Percentiles rank a stretch among this genome's conserved stretches.
phyloP scores from a whole-genome alignment of 2,888 invertebrate species.

The Deroplatys truncata region DNA sequence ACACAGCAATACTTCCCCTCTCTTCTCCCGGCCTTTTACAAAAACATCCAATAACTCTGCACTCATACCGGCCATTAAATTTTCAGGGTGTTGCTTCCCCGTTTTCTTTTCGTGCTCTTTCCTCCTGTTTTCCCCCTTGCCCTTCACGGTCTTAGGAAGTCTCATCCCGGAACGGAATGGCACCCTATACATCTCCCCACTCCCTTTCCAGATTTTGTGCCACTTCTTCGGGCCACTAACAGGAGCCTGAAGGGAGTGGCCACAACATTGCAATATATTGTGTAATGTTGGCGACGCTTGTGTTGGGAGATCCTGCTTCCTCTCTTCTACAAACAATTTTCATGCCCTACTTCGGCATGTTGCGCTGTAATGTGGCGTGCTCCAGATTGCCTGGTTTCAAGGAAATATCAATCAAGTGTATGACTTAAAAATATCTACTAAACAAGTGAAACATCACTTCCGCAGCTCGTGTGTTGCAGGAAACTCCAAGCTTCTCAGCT shows the following conservation, averaged over 20 bases:
- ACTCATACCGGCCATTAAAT: conserved; percentile 21
- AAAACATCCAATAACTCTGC: conserved; percentile 26
- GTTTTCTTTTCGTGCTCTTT: background rate
- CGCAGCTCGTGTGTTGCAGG: background rate
- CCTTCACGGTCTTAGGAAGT: background rate
- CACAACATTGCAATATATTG: background rate
- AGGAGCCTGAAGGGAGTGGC: background rate
- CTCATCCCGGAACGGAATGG: background rate
- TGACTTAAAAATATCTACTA: background rate
- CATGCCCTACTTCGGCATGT: too few species aligned
- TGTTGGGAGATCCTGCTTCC: background rate
- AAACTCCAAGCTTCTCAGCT: background rate
- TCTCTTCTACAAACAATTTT: background rate
- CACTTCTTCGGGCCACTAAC: background rate
- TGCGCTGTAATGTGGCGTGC: background rate
- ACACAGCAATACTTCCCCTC: background rate
- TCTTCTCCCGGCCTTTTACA: background rate
- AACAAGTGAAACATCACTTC: background rate
- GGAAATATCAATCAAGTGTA: background rate
- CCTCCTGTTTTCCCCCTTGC: background rate
- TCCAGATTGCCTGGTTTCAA: background rate
- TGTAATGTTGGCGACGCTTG: background rate
- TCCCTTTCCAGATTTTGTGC: background rate
- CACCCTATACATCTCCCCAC: background rate
- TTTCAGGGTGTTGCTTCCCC: conserved; percentile 16